Percentiles rank a stretch among this genome's conserved stretches.
phyloP scores from a whole-genome alignment of 2,888 invertebrate genomes.

The Hedychridium roseum region DNA sequence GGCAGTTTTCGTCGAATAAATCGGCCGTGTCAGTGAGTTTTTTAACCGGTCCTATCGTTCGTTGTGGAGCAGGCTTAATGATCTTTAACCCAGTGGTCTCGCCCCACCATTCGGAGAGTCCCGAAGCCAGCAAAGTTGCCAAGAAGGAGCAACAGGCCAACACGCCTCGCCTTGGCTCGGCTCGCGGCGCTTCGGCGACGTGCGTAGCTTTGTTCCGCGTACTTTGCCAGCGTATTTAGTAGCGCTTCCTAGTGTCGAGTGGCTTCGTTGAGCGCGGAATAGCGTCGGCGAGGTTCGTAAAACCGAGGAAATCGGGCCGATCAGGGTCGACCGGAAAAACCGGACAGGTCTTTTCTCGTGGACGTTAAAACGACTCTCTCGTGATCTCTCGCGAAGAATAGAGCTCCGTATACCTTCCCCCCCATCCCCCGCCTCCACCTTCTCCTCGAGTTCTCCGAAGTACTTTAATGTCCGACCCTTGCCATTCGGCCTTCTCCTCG shows the following conservation, averaged over 20 bases:
- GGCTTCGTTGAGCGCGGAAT: constrained; percentile 8
- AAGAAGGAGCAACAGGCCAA: constrained; percentile 48
- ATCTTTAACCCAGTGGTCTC: constrained; percentile 1
- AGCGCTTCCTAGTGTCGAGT: constrained; percentile 5
- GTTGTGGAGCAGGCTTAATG: neutral
- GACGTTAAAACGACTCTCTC: too few species aligned
- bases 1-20: too few species aligned
- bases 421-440: constrained; percentile 15
- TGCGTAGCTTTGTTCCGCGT: constrained; percentile 24
- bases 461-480: constrained; percentile 41
- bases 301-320: too few species aligned
- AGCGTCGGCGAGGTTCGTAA: too few species aligned
- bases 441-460: constrained; percentile 43
- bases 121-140: constrained; percentile 36
- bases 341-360: too few species aligned
- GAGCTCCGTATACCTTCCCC: constrained; percentile 14
- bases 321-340: too few species aligned
- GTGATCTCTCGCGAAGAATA: constrained; percentile 11
- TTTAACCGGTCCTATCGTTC: too few species aligned
- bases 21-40: too few species aligned
- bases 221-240: constrained; percentile 13
- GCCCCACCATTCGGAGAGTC: constrained; percentile 21
- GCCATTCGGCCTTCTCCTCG: constrained; percentile 35
- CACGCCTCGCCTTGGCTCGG: constrained; percentile 44
- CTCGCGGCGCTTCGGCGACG: constrained; percentile 33